These are phyloP conservation scores for Spodoptera littoralis DNA, from an alignment of 2,888 invertebrate species.

Conservation along the genomic window DNA sequence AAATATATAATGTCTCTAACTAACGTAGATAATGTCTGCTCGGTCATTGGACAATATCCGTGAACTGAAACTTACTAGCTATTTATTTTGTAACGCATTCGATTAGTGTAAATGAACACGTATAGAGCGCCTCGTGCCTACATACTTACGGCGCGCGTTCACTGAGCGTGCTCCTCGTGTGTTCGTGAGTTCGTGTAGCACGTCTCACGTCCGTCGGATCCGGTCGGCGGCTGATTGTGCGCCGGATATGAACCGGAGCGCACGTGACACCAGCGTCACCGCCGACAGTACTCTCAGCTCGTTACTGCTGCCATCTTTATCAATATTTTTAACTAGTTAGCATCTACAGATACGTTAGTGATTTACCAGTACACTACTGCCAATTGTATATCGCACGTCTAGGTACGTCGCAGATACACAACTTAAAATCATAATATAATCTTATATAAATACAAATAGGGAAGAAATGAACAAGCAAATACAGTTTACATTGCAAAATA, in stretches of 20 bases:
- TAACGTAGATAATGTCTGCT: no score
- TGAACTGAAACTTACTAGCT: neutral
- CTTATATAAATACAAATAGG: constrained; percentile 22
- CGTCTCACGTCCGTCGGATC: constrained; percentile 24
- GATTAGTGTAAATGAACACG: no score
- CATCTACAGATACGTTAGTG: no score
- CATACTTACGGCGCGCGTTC: neutral
- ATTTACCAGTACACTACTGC: no score
- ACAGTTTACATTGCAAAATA: constrained; percentile 32
- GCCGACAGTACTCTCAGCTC: no score
- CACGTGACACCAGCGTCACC: constrained; percentile 21
- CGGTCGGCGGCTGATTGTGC: constrained; percentile 36
- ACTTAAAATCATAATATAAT: neutral
- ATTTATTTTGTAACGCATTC: no score
- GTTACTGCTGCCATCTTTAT: no score
- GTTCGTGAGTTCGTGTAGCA: constrained; percentile 6
- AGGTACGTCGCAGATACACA: no score
- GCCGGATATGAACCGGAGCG: constrained; percentile 32
- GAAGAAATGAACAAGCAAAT: constrained; percentile 19
- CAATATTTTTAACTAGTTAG: no score
- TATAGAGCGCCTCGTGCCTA: neutral
- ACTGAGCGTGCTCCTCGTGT: neutral
- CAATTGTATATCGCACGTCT: no score
- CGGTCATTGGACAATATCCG: no score
- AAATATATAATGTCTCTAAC: no score